A percentile compares a stretch with the other conserved stretches of the same genome.
phyloP scores from a whole-genome alignment of 2,113 vertebrate species.

The Gallinago paraguaiae region DNA sequence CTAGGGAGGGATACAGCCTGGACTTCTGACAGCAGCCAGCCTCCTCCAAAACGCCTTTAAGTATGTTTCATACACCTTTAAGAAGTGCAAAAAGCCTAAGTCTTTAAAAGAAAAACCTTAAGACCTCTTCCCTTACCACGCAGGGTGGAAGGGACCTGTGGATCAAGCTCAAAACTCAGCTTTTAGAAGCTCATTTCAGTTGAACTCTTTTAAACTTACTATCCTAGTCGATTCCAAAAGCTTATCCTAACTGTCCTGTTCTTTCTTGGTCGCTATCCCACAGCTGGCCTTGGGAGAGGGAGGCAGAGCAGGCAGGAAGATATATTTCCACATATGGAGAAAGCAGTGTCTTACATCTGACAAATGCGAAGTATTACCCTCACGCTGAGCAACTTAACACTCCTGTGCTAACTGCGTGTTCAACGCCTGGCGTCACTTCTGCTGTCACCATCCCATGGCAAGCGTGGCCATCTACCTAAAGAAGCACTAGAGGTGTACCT shows the following conservation, averaged over 20 bases:
- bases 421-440: background rate
- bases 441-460: background rate
- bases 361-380: background rate
- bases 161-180: background rate
- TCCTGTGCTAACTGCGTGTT: background rate
- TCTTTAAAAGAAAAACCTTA: background rate
- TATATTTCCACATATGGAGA: background rate
- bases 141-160: background rate
- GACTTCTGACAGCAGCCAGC: background rate
- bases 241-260: background rate
- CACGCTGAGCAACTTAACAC: background rate
- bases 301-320: background rate
- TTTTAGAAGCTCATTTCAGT: background rate
- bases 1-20: rapidly evolving
- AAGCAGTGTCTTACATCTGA: background rate
- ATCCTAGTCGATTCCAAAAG: background rate
- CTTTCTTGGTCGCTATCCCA: background rate
- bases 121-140: background rate
- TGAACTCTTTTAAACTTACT: background rate
- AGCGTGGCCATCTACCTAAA: background rate
- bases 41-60: background rate
- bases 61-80: background rate
- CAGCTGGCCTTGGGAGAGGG: background rate
- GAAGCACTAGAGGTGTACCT: background rate
- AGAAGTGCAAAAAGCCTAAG: background rate